These are phyloP conservation scores for Pangasius larnaudii DNA, from an alignment of 2,797 vertebrate species.

Conservation along the genomic window DNA sequence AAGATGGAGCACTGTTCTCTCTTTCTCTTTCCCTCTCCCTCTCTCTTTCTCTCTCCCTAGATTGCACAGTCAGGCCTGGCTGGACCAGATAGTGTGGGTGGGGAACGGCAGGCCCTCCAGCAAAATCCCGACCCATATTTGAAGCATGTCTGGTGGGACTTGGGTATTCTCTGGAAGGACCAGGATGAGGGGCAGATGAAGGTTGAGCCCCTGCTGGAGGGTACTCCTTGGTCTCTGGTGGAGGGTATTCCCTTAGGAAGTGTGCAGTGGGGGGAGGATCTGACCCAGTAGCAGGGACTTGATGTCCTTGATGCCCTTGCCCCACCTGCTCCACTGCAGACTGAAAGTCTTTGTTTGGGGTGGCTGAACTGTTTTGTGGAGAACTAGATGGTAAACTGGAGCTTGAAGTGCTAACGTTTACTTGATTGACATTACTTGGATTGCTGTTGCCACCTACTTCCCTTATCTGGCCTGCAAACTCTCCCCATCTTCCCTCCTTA, in stretches of 20 bases:
- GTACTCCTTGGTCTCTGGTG: conserved; percentile 81
- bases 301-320: conserved; percentile 65
- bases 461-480: conserved; percentile 76
- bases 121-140: conserved; percentile 75
- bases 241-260: conserved; percentile 80
- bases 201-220: conserved; percentile 75
- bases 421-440: conserved; percentile 71
- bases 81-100: conserved; percentile 70
- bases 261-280: conserved; percentile 72
- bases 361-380: conserved; percentile 72
- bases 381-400: conserved; percentile 71
- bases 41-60: conserved; percentile 69
- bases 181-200: conserved; percentile 74
- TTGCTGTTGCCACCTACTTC: conserved; percentile 72
- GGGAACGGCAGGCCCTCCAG: conserved; percentile 69
- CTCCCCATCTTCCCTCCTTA: conserved; percentile 81
- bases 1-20: conserved; percentile 68
- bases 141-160: conserved; percentile 78
- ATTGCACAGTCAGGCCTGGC: conserved; percentile 51
- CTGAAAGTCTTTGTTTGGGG: conserved; percentile 76
- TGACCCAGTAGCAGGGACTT: conserved; percentile 65
- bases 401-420: conserved; percentile 69
- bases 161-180: conserved; percentile 72
- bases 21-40: conserved; percentile 72
- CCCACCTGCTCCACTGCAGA: conserved; percentile 68